phyloP scores from a whole-genome alignment of 2,113 vertebrate species.

The Sturnira hondurensis region DNA sequence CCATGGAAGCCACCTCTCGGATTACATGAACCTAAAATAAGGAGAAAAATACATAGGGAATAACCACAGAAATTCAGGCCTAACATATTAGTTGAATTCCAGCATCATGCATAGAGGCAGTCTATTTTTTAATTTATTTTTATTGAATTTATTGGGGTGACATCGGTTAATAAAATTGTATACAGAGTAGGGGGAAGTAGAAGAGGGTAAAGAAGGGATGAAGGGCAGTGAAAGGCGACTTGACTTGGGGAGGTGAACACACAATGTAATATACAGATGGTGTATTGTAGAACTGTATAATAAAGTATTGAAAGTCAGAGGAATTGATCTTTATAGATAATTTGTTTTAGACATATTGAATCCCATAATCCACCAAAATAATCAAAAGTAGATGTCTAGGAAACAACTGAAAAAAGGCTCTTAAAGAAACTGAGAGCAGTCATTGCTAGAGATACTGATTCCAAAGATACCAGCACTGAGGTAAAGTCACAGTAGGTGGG shows the following conservation, averaged over 20 bases:
- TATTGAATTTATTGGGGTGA: no score
- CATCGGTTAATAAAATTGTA: no score
- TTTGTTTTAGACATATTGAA: neutral
- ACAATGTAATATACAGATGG: no score
- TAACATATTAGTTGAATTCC: neutral
- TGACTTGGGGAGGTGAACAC: no score
- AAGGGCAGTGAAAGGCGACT: no score
- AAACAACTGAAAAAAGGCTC: neutral
- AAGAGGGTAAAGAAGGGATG: no score
- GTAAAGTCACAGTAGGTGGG: neutral
- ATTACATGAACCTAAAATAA: constrained; percentile 92
- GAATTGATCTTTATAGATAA: neutral
- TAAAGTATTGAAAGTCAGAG: neutral
- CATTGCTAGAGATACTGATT: neutral
- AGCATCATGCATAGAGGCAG: neutral
- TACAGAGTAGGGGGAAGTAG: no score
- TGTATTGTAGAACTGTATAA: neutral
- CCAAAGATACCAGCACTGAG: neutral
- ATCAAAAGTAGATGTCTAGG: neutral
- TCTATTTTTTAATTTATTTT: neutral
- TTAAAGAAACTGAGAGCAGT: neutral
- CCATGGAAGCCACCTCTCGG: constrained; percentile 93
- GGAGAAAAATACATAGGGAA: neutral
- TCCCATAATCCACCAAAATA: neutral
- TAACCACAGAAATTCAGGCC: neutral